phyloP scores from a whole-genome alignment of 1,140 invertebrate genomes.

The Mylabris phalerata region DNA sequence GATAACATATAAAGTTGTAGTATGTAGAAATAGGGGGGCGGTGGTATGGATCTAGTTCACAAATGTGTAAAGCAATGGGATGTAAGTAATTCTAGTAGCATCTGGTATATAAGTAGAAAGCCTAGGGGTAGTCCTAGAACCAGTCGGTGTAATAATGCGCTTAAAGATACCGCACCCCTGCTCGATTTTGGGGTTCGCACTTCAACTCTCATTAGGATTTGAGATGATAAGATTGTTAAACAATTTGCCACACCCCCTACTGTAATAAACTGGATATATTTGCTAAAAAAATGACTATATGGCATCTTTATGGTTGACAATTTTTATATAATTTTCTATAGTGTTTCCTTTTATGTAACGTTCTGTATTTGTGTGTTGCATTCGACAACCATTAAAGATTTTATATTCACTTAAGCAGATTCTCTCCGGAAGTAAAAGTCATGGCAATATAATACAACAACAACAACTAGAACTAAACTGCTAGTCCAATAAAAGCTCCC shows the following conservation, averaged over 20 bases:
- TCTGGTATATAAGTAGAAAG: conserved; percentile 13
- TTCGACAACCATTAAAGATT: conserved; percentile 5
- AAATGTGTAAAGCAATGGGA: conserved; percentile 22
- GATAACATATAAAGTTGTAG: conserved; percentile 14
- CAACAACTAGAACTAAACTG: conserved; percentile 3
- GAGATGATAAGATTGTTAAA: conserved; percentile 12
- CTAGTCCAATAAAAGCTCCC: conserved; percentile 29
- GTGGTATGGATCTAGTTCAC: background rate
- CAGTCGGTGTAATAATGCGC: conserved; percentile 30
- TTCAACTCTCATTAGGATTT: conserved; percentile 21
- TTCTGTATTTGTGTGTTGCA: background rate
- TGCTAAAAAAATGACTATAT: background rate
- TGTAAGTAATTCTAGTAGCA: conserved; percentile 28
- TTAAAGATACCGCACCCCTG: conserved; percentile 30
- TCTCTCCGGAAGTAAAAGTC: conserved; percentile 8
- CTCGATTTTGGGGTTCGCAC: conserved; percentile 16
- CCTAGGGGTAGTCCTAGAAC: conserved; percentile 11
- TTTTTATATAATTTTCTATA: background rate
- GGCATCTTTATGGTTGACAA: background rate
- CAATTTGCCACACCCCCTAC: conserved; percentile 4
- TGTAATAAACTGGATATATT: too few species aligned
- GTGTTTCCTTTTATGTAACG: background rate
- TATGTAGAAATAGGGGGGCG: background rate
- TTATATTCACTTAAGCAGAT: conserved; percentile 19
- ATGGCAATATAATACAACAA: background rate